Conservation (phyloP, 1,140 invertebrate genomes). For the Sycobia sp. region DNA sequence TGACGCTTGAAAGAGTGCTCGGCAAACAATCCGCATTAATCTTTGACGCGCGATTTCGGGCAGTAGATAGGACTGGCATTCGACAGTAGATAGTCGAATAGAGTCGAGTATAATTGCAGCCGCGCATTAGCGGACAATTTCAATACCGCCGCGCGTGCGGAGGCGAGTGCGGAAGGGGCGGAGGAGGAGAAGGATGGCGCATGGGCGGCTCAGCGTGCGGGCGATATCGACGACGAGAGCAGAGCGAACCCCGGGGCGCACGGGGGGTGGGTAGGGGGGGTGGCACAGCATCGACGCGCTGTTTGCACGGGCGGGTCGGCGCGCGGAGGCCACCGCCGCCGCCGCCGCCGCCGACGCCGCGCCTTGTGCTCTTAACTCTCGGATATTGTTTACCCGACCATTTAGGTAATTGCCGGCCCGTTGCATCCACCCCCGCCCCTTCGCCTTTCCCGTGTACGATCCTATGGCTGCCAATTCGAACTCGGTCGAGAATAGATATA, state of each 20-base stretch:
- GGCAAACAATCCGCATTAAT: conserved; percentile 7
- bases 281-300: conserved; percentile 1
- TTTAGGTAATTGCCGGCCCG: conserved; percentile 60
- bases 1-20: no score
- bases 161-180: not conserved
- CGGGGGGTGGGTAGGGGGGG: not conserved
- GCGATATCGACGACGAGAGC: not conserved
- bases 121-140: conserved; percentile 31
- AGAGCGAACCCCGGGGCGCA: no score
- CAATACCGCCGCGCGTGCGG: conserved; percentile 19
- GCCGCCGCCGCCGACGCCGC: not conserved
- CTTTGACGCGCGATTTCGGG: not conserved
- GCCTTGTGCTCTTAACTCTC: conserved; percentile 55
- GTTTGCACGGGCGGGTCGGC: conserved; percentile 21
- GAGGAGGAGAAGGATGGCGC: not conserved
- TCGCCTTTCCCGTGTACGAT: no score
- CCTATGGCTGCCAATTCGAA: no score
- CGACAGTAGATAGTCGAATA: no score
- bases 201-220: not conserved
- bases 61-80: no score
- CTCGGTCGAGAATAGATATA: no score
- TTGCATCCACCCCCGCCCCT: not conserved
- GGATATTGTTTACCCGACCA: conserved; percentile 62
- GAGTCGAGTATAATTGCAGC: conserved; percentile 27
- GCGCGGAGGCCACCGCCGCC: no score